Base-by-base conservation (phyloP, 2,797 vertebrate genomes). In the Sebastes minor region DNA sequence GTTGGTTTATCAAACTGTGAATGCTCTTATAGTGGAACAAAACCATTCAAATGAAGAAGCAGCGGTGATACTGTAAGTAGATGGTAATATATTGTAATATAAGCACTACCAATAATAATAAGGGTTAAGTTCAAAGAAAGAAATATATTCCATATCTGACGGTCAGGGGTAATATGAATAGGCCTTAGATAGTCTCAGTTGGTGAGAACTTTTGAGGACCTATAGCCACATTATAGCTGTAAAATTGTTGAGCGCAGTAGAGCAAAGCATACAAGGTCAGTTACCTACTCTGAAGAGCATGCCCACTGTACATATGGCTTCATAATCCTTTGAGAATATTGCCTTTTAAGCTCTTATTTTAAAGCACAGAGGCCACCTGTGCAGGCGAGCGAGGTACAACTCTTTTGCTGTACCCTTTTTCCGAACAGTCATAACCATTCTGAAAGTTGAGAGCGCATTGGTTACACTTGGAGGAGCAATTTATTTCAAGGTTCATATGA, bases 381-480 rank as follows among this genome's bases (percentile, higher is more conserved):
- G 69, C 57, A 71, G 46, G 55, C 2, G 14, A 76, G 75, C 18
- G 7, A 23, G 20, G 42, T 52, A 16, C 61, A 71, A 11, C 49
- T 79, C 35, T 70, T 76, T 55, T 32, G n/a, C 76, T 63, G 59
- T 35, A 38, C 12, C 66, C 76, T 74, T 74, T 72, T 80, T 82
- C 72, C 71, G 72, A 86, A 52, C 64, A 73, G 80, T 71, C 76
- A 55, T 66, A 85, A 71, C 59, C 64, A 32, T 87, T 85, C 23
- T 67, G 25, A 82, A 85, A 87, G 59, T 86, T 72, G 57, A 84
- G 78, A 71, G 79, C 20, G 4, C 74, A 76, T 91, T 84, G 78
- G 88, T 89, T 89, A 81, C 89, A 91, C 89, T 84, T 76, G 84
- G 66, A 78, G 84, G 86, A 90, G 83, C 86, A 86, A 85, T 87